These are phyloP conservation scores for Stenopsyche tienmushanensis DNA, from an alignment of 1,140 invertebrate genomes.

Conservation along the genomic window DNA sequence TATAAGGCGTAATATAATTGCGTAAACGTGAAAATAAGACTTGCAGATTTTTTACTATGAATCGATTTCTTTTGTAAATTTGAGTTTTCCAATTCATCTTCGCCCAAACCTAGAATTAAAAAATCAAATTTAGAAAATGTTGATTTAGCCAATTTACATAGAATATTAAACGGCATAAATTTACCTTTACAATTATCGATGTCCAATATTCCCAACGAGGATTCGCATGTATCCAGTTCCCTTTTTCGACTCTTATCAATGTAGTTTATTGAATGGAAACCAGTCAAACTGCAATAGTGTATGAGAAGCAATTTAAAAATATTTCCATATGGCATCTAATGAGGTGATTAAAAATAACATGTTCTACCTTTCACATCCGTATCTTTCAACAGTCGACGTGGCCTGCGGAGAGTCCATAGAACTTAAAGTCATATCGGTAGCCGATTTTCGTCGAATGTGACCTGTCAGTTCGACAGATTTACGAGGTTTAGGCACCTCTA, in stretches of 20 bases:
- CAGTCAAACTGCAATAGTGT: conserved; percentile 27
- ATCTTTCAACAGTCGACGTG: conserved; percentile 35
- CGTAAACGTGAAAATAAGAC: not conserved
- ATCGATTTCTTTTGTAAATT: not conserved
- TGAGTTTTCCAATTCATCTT: conserved; percentile 7
- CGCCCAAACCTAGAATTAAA: conserved; percentile 8
- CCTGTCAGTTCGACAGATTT: not conserved
- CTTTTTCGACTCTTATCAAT: conserved; percentile 7
- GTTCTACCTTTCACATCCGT: conserved; percentile 26
- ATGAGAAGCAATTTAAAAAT: not conserved
- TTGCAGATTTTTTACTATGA: not conserved
- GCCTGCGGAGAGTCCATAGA: conserved; percentile 16
- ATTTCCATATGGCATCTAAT: not conserved
- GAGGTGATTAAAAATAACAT: too few species aligned
- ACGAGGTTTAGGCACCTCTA: not conserved
- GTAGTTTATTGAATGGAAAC: conserved; percentile 6
- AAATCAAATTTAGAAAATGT: not conserved
- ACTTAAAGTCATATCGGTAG: not conserved
- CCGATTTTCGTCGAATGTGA: not conserved
- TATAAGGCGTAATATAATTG: not conserved
- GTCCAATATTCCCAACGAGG: conserved; percentile 37
- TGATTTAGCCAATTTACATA: not conserved
- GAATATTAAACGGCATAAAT: not conserved
- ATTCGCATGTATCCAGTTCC: conserved; percentile 22
- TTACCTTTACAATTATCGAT: conserved; percentile 32